Base-by-base conservation (phyloP, 2,888 invertebrate species). In the Osmoderma eremita region DNA sequence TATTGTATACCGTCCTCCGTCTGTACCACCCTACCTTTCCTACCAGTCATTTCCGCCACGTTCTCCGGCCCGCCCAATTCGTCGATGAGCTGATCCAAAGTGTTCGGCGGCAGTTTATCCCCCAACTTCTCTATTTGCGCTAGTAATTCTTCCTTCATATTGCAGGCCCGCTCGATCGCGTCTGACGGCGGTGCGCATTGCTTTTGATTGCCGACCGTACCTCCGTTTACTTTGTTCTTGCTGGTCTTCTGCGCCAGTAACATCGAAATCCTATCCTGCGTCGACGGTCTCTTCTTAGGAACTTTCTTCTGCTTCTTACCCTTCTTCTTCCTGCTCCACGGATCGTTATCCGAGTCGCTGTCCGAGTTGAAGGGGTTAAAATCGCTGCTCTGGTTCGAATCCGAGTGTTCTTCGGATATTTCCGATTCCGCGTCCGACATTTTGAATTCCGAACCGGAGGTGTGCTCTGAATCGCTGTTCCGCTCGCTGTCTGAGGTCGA, bases 1-100 rank as follows among this genome's bases (percentile, higher is more conserved):
- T 98, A 98, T 74, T 92, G 91, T 75, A 98, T 94, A 0, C 97
- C 97, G 75, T 96, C 94, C 72, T 97, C 96, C 0, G 92, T 94
- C 77, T 95, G 95, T 1, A 97, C 94, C 39, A 98, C 96, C 64
- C 91, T 48, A 10, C 97, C 97, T 77, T 97, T 96, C 62, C 98
- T 88, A 0, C 99, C 99, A 0, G 99, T 99, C 99, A 99, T 99
- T 89, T 99, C 98, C 0, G 99, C 98, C 0, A 99, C 99, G 83
- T 95, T 94, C 74, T 97, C 96, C 0, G 98, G 94, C 1, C 99
- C 99, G 53, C 99, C 99, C 8, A 99, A 87, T 79, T 97, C 96
- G 83, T 99, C 98, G 71, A 99, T 98, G 10, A 99, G 86, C 81
- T 99, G 97, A 86, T 99, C 99, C 49, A 99, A 85, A 0, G 99